Evolutionary conservation across 2,888 invertebrate species (phyloP).

Genomic region (Drosophila basisetae): DNA sequence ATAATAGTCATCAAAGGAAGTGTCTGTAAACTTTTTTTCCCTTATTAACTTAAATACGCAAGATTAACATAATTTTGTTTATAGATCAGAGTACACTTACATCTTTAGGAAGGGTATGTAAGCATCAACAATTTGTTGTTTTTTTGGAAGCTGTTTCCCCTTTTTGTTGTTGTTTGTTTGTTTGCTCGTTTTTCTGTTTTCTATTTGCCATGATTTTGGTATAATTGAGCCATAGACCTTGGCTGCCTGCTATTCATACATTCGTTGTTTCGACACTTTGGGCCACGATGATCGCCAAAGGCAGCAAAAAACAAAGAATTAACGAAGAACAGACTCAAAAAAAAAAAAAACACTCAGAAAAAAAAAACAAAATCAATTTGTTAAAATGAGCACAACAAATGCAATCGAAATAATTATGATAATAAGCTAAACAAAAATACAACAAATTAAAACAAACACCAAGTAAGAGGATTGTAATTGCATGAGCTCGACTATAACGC

Average conservation of each 20-base stretch:
- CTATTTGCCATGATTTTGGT: slow-evolving; percentile 45
- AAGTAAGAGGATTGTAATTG: neutral
- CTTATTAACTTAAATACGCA: neutral
- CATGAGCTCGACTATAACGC: neutral
- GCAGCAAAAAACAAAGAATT: slow-evolving; percentile 33
- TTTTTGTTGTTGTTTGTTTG: slow-evolving; percentile 1
- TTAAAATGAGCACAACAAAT: slow-evolving; percentile 54
- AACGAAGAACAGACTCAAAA: slow-evolving; percentile 21
- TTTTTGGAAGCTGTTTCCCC: neutral
- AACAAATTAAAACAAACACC: slow-evolving; percentile 1
- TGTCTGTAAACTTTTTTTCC: neutral
- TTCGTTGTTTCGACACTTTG: slow-evolving; percentile 46
- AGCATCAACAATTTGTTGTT: neutral
- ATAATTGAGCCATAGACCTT: slow-evolving; percentile 57
- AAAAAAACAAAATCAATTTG: slow-evolving; percentile 40
- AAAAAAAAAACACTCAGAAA: slow-evolving; percentile 2
- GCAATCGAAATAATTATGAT: slow-evolving; percentile 57
- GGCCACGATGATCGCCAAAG: slow-evolving; percentile 40
- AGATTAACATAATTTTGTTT: neutral
- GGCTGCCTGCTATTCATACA: slow-evolving; percentile 27
- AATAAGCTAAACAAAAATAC: slow-evolving; percentile 30
- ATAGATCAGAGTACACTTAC: neutral
- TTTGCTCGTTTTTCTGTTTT: neutral
- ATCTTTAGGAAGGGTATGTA: neutral
- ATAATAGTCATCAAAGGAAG: too few species aligned